Evolutionary conservation across 2,888 invertebrate species (phyloP), one percentile per base, ranked within the genome.

Genomic region (Dendrolimus pini): DNA sequence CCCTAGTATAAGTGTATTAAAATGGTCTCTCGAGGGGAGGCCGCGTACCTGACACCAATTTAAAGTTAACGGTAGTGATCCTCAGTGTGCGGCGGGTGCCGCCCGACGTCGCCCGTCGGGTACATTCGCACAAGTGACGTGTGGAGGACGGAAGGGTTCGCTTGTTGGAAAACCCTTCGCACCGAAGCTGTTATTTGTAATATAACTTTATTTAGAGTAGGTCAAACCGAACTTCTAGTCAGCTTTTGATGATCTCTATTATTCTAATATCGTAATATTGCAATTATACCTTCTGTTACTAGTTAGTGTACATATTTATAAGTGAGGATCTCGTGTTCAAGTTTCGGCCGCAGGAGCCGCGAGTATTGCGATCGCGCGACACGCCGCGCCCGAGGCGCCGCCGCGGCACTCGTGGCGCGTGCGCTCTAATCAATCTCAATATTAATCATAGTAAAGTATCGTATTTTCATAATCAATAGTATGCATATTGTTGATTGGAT

Each of bases 381-480:
- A 54, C 56, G 60, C 59, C 54, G 55, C 62, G 62, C 56, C 58
- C 62, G 64, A 63, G 58, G 65, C 62, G 60, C 61, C 60, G 59
- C 59, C 57, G 60, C 64, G 30, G 2, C 30, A 30, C 6, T 60
- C 59, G 60, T 62, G 56, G 61, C 63, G 61, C 68, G 69, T 69
- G 71, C 71, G 72, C 70, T 74, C 71, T 74, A 69, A 77, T 72
- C 71, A 80, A 75, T 82, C 78, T 82, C 80, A 78, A 77, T 80
- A 76, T 78, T 79, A 77, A 80, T 47, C 77, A 72, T 82, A 68
- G 53, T 77, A 77, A 77, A 77, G 30, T 76, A 85, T 84, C 85
- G 85, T 87, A 86, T 87, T 85, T 88, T 85, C 83, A 83, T 87
- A 86, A 85, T 87, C 85, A 83, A 89, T 89, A 87, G 84, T 82